Base-by-base conservation (phyloP, 2,888 invertebrate species). In the Fabriciana adippe region DNA sequence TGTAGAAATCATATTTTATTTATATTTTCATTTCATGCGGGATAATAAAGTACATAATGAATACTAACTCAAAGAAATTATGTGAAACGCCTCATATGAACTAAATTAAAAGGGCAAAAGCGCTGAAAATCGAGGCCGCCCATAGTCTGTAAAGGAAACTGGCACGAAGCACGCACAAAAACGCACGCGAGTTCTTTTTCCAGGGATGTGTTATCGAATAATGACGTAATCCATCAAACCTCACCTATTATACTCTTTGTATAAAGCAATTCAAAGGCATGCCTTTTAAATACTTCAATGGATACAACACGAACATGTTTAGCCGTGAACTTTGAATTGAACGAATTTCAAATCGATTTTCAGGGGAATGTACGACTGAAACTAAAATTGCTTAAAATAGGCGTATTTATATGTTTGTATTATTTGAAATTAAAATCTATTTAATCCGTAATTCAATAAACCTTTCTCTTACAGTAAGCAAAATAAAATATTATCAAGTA, bases 41-140 rank as follows among this genome's bases (percentile, higher is more conserved):
- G 14, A 45, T 41, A 31, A 15, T 18, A 53, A 16, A 3, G 16
- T 64, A 64, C 48, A 35, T 54, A 31, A 47, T 26, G 11, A 21
- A 59, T 47, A 47, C 47, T 59, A 59, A 59, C 47, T 59, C 26
- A 56, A 70, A 68, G 41, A 59, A 68, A 56, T 66, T 71, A 66
- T 64, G 55, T 53, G 66, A 67, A 70, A 57, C 82, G 78, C 82
- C 78, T 79, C 78, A 82, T 85, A 83, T 89, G 88, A 87, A 86
- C 80, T 74, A 76, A 86, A 89, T 91, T 89, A 90, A 90, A 89
- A 90, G 84, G 81, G 85, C 76, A 85, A 86, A 84, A 86, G 86
- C 84, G 84, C 80, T 82, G 84, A 84, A 87, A 89, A 91, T 90
- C 87, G 90, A 90, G 92, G 92, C 83, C 90, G 83, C 79, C 81